A percentile compares a stretch with the other conserved stretches of the same genome.
Evolutionary conservation across 2,113 vertebrate species (phyloP).

Genomic region (Chamaetylas fuelleborni): DNA sequence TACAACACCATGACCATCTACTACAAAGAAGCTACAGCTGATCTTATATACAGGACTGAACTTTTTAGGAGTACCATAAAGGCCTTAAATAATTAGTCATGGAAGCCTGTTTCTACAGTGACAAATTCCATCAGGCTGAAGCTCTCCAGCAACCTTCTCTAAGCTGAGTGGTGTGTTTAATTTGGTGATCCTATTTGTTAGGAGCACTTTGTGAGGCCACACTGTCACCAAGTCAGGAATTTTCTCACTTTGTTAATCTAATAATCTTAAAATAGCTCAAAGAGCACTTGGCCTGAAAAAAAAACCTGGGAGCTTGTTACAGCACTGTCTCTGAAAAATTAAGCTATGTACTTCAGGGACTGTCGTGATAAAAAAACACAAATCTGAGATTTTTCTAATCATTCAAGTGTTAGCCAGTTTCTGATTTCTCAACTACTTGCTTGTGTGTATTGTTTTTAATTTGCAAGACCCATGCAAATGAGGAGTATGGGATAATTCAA

Average conservation of each 20-base stretch:
- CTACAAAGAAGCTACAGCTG: not conserved
- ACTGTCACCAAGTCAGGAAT: conserved; percentile 22
- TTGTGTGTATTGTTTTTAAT: not conserved
- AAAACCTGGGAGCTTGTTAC: not conserved
- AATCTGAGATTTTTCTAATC: not conserved
- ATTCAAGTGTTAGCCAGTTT: not conserved
- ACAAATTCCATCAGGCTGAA: conserved; percentile 22
- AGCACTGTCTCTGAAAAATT: not conserved
- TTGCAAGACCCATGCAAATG: not conserved
- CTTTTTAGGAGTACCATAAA: not conserved
- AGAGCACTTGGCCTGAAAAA: not conserved
- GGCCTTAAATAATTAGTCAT: conserved; percentile 3
- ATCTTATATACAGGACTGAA: not conserved
- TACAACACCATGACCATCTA: not conserved
- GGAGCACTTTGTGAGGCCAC: not conserved
- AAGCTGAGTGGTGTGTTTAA: not conserved
- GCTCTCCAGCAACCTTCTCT: not conserved
- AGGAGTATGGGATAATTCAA: not conserved
- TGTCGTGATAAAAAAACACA: not conserved
- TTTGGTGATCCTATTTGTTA: conserved; percentile 47
- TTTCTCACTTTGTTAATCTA: conserved; percentile 35
- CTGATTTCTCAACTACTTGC: not conserved
- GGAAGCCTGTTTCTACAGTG: not conserved
- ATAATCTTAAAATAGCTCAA: conserved; percentile 46
- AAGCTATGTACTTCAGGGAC: not conserved